Conservation (phyloP, 2,888 invertebrate genomes). For the Phengaris alcon region DNA sequence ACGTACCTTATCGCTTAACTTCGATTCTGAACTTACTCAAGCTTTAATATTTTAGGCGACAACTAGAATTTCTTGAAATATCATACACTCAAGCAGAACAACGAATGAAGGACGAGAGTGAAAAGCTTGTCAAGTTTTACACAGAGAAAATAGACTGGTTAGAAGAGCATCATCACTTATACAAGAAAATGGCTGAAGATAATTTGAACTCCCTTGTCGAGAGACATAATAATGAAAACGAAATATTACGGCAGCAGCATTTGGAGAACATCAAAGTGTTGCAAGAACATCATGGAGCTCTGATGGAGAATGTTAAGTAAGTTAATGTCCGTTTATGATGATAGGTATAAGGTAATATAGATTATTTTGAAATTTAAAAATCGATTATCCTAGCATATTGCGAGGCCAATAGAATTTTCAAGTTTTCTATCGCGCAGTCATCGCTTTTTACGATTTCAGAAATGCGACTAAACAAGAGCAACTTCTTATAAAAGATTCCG, state of each 20-base stretch:
- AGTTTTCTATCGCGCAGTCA: too few relatives aligned
- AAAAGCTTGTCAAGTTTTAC: constrained; percentile 69
- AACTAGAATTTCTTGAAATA: constrained; percentile 78
- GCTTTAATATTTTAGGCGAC: constrained; percentile 61
- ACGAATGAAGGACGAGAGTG: constrained; percentile 80
- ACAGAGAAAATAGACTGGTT: constrained; percentile 74
- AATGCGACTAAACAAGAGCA: constrained; percentile 76
- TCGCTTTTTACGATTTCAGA: constrained; percentile 46
- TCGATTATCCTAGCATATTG: background rate
- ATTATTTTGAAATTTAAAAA: too few relatives aligned
- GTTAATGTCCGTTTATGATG: constrained; percentile 31
- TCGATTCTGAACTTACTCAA: too few relatives aligned
- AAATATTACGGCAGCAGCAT: constrained; percentile 69
- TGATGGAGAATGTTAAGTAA: constrained; percentile 80
- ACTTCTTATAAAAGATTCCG: constrained; percentile 69
- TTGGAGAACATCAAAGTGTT: constrained; percentile 64
- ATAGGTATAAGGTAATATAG: background rate
- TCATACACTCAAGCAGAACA: constrained; percentile 78
- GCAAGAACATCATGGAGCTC: constrained; percentile 72
- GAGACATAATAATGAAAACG: constrained; percentile 65
- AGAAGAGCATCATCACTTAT: constrained; percentile 73
- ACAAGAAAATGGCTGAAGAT: constrained; percentile 74
- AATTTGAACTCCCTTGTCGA: constrained; percentile 69
- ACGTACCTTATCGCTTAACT: too few relatives aligned
- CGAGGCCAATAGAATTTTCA: background rate